A percentile compares a stretch with the other conserved stretches of the same genome.
Evolutionary conservation across 2,888 invertebrate genomes (phyloP).

Genomic region (Drosophila robusta): DNA sequence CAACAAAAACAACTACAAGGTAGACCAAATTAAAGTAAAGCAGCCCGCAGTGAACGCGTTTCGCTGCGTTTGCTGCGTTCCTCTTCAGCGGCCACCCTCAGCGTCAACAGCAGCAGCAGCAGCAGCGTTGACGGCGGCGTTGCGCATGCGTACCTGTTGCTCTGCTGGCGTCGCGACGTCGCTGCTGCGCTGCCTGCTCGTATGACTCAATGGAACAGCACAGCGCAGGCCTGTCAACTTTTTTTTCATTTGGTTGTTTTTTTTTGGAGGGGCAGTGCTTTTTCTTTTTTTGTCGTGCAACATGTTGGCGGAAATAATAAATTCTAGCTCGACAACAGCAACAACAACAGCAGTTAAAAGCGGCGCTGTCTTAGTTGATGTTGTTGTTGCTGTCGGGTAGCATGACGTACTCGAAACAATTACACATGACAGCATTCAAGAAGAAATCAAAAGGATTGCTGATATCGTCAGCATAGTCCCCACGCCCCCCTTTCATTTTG

Average conservation of each 20-base stretch:
- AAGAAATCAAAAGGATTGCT: constrained; percentile 61
- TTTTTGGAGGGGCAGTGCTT: constrained; percentile 8
- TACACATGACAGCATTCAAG: constrained; percentile 40
- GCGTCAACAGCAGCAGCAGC: constrained; percentile 21
- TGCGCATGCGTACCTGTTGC: constrained; percentile 60
- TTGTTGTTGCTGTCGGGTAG: constrained; percentile 33
- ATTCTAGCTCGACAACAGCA: constrained; percentile 69
- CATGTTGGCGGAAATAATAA: constrained; percentile 77
- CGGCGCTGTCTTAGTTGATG: constrained; percentile 24
- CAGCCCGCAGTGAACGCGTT: constrained; percentile 79
- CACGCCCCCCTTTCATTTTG: too few relatives aligned
- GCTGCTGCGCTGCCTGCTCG: constrained; percentile 31
- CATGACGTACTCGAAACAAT: constrained; percentile 37
- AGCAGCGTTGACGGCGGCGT: constrained; percentile 28
- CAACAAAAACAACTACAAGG: constrained; percentile 33
- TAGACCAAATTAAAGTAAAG: constrained; percentile 65
- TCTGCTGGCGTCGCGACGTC: constrained; percentile 13
- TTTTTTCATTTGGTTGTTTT: constrained; percentile 25
- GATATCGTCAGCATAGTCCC: neutral
- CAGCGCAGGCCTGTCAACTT: constrained; percentile 50
- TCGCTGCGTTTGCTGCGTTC: constrained; percentile 77
- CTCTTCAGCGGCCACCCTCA: constrained; percentile 68
- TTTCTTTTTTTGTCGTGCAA: constrained; percentile 44
- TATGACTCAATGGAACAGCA: constrained; percentile 57
- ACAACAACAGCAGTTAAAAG: constrained; percentile 34